Conservation (phyloP, 1,140 invertebrate genomes). For the Drosophila rhopaloa region DNA sequence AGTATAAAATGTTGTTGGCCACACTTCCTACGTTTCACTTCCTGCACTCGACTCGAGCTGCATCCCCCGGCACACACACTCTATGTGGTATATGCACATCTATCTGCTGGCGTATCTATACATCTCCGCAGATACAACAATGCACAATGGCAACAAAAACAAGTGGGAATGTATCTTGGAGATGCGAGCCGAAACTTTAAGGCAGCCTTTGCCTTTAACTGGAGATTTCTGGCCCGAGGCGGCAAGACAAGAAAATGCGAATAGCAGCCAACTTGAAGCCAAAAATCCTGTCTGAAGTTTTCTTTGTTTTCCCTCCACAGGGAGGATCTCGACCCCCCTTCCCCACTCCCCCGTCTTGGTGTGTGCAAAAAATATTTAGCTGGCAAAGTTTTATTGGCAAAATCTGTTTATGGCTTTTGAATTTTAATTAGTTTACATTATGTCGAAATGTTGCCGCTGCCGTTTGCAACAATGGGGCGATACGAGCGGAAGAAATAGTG, state of each 20-base stretch:
- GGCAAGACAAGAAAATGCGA: conserved; percentile 26
- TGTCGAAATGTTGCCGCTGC: conserved; percentile 76
- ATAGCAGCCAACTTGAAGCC: conserved; percentile 39
- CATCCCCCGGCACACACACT: conserved; percentile 38
- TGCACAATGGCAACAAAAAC: conserved; percentile 57
- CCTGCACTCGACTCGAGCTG: conserved; percentile 67
- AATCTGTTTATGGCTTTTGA: conserved; percentile 85
- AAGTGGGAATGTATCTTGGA: conserved; percentile 24
- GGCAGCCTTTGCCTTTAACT: conserved; percentile 65
- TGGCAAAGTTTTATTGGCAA: conserved; percentile 84
- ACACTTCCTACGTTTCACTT: conserved; percentile 82
- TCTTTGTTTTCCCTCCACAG: conserved; percentile 61
- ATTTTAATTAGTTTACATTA: conserved; percentile 85
- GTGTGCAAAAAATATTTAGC: conserved; percentile 80
- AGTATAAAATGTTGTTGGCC: conserved; percentile 82
- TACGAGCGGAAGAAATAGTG: conserved; percentile 61
- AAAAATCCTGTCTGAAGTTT: conserved; percentile 64
- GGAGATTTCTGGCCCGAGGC: conserved; percentile 40
- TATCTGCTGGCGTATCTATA: conserved; percentile 51
- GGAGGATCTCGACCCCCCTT: neutral
- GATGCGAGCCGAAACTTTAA: conserved; percentile 53
- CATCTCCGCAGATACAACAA: conserved; percentile 54
- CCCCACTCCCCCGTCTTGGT: conserved; percentile 3
- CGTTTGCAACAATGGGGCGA: conserved; percentile 41
- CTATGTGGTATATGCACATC: conserved; percentile 26